Evolutionary conservation across 2,797 vertebrate species (phyloP).

Genomic region (Carapus acus): DNA sequence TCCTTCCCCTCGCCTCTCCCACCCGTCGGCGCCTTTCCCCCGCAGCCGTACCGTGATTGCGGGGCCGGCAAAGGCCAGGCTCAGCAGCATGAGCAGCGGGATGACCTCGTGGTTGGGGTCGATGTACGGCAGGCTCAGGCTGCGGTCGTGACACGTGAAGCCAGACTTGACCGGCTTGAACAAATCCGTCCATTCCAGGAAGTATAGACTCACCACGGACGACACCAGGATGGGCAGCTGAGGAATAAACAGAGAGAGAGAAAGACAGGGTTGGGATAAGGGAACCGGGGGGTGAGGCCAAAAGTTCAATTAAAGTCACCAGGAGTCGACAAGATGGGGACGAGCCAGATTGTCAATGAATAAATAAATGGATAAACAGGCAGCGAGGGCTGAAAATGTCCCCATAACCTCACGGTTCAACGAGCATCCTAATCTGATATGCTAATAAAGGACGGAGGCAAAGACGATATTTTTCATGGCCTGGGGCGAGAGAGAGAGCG

Average conservation of each 20-base stretch:
- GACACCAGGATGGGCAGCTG: conserved; percentile 95
- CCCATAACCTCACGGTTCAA: conserved; percentile 36
- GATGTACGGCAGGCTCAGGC: conserved; percentile 92
- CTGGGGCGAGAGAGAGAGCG: too few species aligned
- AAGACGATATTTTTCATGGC: conserved; percentile 22
- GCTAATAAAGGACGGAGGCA: conserved; percentile 27
- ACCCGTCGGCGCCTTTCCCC: too few species aligned
- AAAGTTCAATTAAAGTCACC: background rate
- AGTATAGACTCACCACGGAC: conserved; percentile 92
- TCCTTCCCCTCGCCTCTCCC: too few species aligned
- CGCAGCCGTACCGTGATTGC: conserved; percentile 82
- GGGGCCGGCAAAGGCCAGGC: conserved; percentile 90
- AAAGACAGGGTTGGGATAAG: background rate
- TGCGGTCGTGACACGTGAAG: conserved; percentile 94
- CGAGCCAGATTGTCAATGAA: conserved; percentile 26
- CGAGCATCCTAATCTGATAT: conserved; percentile 44
- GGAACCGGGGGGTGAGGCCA: conserved; percentile 18
- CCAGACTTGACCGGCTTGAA: conserved; percentile 93
- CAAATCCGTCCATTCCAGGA: conserved; percentile 93
- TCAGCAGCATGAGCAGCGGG: conserved; percentile 92
- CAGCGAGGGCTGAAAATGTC: conserved; percentile 27
- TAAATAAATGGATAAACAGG: conserved; percentile 37
- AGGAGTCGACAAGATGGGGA: too few species aligned
- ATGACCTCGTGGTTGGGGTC: conserved; percentile 92
- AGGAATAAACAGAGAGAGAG: background rate